These are phyloP conservation scores for Sebastes melanostomus DNA, from an alignment of 2,797 vertebrate species.

Conservation along the genomic window DNA sequence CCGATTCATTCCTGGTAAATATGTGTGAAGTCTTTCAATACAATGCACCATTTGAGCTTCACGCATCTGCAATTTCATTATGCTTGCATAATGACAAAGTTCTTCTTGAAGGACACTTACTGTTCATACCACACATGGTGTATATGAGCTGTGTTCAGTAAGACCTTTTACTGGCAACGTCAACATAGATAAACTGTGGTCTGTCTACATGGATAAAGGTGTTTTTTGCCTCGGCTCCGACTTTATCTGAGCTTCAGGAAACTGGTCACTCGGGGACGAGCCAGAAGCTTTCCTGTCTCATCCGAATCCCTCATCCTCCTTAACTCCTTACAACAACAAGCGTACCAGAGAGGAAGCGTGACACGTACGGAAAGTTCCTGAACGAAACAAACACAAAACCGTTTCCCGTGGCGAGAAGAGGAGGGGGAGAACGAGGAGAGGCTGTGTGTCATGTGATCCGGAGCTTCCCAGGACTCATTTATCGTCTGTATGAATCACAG, in stretches of 20 bases:
- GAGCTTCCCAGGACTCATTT: constrained; percentile 24
- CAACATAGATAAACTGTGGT: background rate
- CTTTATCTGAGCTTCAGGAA: constrained; percentile 66
- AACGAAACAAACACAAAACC: constrained; percentile 36
- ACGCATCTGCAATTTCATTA: no score
- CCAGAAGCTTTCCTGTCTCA: constrained; percentile 56
- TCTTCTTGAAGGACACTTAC: no score
- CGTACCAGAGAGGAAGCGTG: constrained; percentile 63
- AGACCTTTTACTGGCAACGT: background rate
- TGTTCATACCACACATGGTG: background rate
- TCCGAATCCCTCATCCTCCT: constrained; percentile 44
- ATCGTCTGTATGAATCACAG: constrained; percentile 24
- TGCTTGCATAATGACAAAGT: no score
- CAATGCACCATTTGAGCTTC: no score
- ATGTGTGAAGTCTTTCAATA: no score
- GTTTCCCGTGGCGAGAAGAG: constrained; percentile 40
- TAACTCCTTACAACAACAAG: constrained; percentile 58
- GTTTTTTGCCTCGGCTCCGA: constrained; percentile 11
- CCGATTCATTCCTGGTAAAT: no score
- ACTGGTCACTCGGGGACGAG: constrained; percentile 36
- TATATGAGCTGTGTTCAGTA: background rate
- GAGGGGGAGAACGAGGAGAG: background rate
- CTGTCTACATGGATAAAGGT: background rate
- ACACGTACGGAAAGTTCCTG: constrained; percentile 72
- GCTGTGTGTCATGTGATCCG: constrained; percentile 40